Evolutionary conservation across 1,140 invertebrate genomes (phyloP).

Genomic region (Aricia agestis): DNA sequence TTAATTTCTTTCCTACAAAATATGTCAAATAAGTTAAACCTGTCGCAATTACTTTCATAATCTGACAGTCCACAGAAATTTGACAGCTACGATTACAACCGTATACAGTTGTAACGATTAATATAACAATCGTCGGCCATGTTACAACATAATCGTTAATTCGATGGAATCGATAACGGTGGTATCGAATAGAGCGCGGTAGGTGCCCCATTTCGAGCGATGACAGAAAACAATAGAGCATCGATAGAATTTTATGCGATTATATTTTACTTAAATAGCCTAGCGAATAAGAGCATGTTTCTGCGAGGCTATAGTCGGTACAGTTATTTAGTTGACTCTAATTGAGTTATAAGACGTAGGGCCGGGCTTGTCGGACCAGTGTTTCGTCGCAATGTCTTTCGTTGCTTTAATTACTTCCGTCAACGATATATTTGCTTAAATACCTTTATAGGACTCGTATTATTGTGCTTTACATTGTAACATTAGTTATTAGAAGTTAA

Average conservation of each 20-base stretch:
- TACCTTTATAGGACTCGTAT: neutral
- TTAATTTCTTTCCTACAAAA: too few species aligned
- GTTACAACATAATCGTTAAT: slow-evolving; percentile 34
- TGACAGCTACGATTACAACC: neutral
- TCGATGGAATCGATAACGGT: slow-evolving; percentile 39
- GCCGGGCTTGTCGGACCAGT: neutral
- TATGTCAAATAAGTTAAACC: too few species aligned
- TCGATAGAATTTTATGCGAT: slow-evolving; percentile 34
- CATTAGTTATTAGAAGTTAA: too few species aligned
- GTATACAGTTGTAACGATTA: slow-evolving; percentile 8
- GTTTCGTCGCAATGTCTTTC: neutral
- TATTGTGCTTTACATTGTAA: neutral
- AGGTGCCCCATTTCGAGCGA: slow-evolving; percentile 44
- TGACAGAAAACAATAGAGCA: slow-evolving; percentile 34
- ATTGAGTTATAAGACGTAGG: slow-evolving; percentile 36
- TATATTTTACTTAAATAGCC: slow-evolving; percentile 40
- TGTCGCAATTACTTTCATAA: neutral
- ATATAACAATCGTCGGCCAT: slow-evolving; percentile 12
- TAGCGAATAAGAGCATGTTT: slow-evolving; percentile 34
- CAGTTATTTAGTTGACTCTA: slow-evolving; percentile 31
- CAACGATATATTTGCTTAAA: neutral
- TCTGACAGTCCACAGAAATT: neutral
- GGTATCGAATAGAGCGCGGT: slow-evolving; percentile 38
- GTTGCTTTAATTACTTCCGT: neutral
- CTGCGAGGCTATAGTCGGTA: slow-evolving; percentile 25